Evolutionary conservation across 2,888 invertebrate genomes (phyloP).

Genomic region (Dasysyrphus albostriatus): DNA sequence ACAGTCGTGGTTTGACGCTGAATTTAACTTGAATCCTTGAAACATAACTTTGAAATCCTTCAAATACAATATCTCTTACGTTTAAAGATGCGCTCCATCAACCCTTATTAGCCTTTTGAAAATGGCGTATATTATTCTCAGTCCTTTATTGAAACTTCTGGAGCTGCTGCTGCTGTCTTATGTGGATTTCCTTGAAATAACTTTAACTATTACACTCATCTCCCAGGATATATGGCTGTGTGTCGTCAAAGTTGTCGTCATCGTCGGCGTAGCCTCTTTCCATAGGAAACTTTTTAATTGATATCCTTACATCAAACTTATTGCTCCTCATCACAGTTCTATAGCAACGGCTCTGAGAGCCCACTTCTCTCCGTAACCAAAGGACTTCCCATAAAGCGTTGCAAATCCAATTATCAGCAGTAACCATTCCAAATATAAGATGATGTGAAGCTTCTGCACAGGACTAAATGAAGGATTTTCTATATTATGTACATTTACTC

Average conservation of each 20-base stretch:
- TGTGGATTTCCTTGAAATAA: conserved; percentile 27
- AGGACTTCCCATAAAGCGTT: conserved; percentile 63
- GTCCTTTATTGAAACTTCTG: conserved; percentile 1
- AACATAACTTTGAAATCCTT: conserved; percentile 14
- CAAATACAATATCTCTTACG: conserved; percentile 17
- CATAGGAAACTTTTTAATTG: conserved; percentile 71
- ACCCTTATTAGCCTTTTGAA: conserved; percentile 71
- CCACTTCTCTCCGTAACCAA: neutral
- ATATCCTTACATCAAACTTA: conserved; percentile 76
- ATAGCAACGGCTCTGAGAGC: neutral
- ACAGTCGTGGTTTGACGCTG: conserved; percentile 56
- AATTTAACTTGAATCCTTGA: conserved; percentile 14
- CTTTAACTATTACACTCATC: conserved; percentile 19
- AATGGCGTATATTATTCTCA: conserved; percentile 44
- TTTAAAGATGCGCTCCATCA: conserved; percentile 54
- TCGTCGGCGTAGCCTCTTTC: conserved; percentile 45
- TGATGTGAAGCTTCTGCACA: conserved; percentile 34
- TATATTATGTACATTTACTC: no score
- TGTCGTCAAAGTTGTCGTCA: neutral
- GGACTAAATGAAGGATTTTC: conserved; percentile 17
- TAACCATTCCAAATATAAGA: conserved; percentile 55
- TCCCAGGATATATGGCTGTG: conserved; percentile 4
- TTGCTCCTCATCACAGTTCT: conserved; percentile 48
- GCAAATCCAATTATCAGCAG: conserved; percentile 75
- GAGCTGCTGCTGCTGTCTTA: neutral